Base-by-base conservation (phyloP, 2,113 vertebrate species). In the Spizaetus ornatus region DNA sequence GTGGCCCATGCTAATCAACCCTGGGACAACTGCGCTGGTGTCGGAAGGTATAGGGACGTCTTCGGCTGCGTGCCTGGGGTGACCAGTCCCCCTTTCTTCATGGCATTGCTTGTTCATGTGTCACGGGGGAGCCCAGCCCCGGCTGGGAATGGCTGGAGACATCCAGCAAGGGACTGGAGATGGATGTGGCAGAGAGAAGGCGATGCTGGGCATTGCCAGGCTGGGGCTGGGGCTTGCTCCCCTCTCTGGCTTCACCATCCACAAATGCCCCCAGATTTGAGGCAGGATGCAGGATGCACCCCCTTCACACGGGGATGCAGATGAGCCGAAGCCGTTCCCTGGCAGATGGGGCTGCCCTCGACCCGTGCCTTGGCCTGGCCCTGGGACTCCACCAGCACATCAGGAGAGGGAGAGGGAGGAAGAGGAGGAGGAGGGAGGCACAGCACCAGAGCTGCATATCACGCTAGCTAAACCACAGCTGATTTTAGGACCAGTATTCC, bases 241-340 rank as follows among this genome's bases (percentile, higher is more conserved):
- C 36, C 10, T 27, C 27, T 53, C 10, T 1, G 2, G 22, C 83
- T 36, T 52, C 62, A 11, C 45, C 22, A 1, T 11, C 84, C 22
- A 25, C 31, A 70, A 90, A 26, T 7, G 22, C 10, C 21, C 82
- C 32, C 29, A 3, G 13, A 45, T 34, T 13, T 38, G 66, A 50
- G 81, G 66, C 32, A 61, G 80, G 59, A 82, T 48, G 48, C 48
- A 48, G 48, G 48, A 50, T 14, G 48, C 22, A 50, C 13, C 48
- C 48, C 48, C 40, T 74, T 70, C 5, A 5, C 71, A 4, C 0
- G 0, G 38, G 65, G 48, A 86, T 34, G 15, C 20, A 8, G 59
- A 31, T 0, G 4, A 86, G 45, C 13, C 1, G 9, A 61, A 66
- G 48, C 59, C 0, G 0, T 36, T 67, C 91, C 58, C 69, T 6